These are phyloP conservation scores for Herminia tarsipennalis DNA, from an alignment of 2,888 invertebrate genomes.

Conservation along the genomic window DNA sequence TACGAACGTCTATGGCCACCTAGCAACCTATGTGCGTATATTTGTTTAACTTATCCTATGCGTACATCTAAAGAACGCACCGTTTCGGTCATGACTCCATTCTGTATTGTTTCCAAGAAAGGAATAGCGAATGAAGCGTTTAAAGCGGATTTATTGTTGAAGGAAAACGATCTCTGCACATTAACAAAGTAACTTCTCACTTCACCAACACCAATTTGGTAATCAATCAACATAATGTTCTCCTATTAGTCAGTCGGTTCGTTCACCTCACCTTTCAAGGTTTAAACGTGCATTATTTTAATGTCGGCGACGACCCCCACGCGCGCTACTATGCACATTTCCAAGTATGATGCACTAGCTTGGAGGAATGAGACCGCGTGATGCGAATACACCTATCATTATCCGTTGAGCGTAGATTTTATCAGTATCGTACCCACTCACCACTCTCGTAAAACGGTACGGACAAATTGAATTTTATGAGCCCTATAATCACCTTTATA, in stretches of 20 bases:
- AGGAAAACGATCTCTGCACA: constrained; percentile 46
- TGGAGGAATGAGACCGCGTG: constrained; percentile 79
- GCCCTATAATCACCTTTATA: constrained; percentile 58
- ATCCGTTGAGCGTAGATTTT: constrained; percentile 67
- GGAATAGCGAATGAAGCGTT: constrained; percentile 51
- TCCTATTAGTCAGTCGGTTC: constrained; percentile 62
- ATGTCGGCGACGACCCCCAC: constrained; percentile 70
- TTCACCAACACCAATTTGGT: constrained; percentile 58
- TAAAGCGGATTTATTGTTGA: constrained; percentile 32
- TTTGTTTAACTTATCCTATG: constrained; percentile 65
- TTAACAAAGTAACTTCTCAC: constrained; percentile 55
- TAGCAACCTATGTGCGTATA: constrained; percentile 58
- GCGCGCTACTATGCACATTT: constrained; percentile 72
- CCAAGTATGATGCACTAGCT: constrained; percentile 79
- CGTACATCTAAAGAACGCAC: constrained; percentile 66
- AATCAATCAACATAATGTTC: constrained; percentile 70
- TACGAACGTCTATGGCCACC: constrained; percentile 52
- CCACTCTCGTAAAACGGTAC: constrained; percentile 61
- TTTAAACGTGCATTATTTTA: constrained; percentile 66
- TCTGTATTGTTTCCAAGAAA: constrained; percentile 56
- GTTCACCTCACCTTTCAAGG: constrained; percentile 77
- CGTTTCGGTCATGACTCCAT: constrained; percentile 60
- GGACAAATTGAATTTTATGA: constrained; percentile 72
- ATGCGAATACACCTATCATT: constrained; percentile 71
- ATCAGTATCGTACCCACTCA: too few relatives aligned